Conservation (phyloP, 2,113 vertebrate species). For the Hemiprocne comata region DNA sequence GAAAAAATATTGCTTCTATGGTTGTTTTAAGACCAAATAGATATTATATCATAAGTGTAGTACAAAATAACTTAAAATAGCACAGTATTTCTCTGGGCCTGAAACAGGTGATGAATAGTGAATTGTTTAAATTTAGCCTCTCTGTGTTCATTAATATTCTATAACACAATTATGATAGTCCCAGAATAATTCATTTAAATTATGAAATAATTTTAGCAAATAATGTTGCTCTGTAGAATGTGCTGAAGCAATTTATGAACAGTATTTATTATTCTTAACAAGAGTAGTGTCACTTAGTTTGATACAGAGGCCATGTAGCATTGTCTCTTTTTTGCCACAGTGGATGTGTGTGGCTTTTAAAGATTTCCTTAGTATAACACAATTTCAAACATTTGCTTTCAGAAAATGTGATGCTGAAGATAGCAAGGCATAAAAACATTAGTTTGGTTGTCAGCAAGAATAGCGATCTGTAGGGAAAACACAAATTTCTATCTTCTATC, state of each 20-base stretch:
- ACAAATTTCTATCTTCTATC: not conserved
- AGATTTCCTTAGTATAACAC: not conserved
- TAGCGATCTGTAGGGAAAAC: not conserved
- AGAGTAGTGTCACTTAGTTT: not conserved
- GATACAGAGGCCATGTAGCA: not conserved
- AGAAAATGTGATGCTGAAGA: not conserved
- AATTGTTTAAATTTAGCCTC: not conserved
- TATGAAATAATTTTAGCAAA: constrained; percentile 26
- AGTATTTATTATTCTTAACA: not conserved
- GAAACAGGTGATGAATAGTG: not conserved
- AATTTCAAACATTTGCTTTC: not conserved
- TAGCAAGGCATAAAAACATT: not conserved
- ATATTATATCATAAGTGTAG: not conserved
- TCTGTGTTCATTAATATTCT: constrained; percentile 9
- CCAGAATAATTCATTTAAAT: constrained; percentile 8
- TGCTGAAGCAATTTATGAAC: not conserved
- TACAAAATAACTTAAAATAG: not conserved
- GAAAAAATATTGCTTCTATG: not conserved
- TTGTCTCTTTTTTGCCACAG: not conserved
- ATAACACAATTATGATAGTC: not conserved
- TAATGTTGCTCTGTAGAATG: not conserved
- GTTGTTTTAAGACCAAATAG: not conserved
- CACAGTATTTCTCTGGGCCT: not conserved
- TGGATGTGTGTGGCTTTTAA: not conserved
- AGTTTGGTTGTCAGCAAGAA: not conserved